A percentile compares a stretch with the other conserved stretches of the same genome.
Conservation (phyloP, 2,797 vertebrate species). For the Carduelis carduelis region DNA sequence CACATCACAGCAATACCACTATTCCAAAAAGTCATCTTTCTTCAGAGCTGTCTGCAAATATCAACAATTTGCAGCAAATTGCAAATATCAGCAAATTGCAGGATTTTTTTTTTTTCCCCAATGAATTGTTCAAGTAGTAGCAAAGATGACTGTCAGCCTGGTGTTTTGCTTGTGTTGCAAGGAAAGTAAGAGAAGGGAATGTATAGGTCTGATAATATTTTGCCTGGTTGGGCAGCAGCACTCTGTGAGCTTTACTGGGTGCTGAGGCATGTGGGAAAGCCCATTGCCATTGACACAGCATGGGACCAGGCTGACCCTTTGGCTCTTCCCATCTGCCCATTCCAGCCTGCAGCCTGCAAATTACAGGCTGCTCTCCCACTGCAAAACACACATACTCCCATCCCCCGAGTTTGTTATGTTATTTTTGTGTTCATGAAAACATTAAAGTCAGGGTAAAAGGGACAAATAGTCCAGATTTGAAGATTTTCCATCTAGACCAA, state of each 20-base stretch:
- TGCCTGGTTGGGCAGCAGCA: background rate
- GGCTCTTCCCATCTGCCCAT: background rate
- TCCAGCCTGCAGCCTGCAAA: constrained; percentile 9
- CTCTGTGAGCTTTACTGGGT: background rate
- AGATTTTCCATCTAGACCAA: constrained; percentile 64
- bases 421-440: constrained; percentile 46
- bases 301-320: background rate
- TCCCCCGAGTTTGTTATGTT: background rate
- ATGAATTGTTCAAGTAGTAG: background rate
- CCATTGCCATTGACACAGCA: background rate
- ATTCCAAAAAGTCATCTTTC: background rate
- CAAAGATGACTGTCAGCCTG: background rate
- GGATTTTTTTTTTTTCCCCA: background rate
- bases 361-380: background rate
- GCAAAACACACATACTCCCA: background rate
- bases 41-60: background rate
- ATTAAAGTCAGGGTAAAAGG: constrained; percentile 45
- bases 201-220: background rate
- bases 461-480: constrained; percentile 55
- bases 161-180: background rate
- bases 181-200: background rate
- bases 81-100: background rate
- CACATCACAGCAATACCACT: background rate
- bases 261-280: background rate
- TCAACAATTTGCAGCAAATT: background rate